A percentile compares a stretch with the other conserved stretches of the same genome.
phyloP scores from a whole-genome alignment of 2,888 invertebrate genomes.

The Metellina segmentata region DNA sequence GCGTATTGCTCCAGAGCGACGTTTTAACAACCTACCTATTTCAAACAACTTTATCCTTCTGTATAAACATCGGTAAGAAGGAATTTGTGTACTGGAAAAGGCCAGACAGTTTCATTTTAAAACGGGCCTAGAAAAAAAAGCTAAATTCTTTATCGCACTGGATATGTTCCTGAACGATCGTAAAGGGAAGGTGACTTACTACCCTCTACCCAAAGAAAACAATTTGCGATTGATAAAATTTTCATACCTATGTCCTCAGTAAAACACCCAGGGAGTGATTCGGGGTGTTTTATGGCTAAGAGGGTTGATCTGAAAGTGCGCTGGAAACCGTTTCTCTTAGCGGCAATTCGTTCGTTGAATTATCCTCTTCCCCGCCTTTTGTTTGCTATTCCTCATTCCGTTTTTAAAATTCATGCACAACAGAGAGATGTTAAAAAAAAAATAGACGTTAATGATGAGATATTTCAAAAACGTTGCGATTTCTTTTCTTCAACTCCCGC shows the following conservation, averaged over 20 bases:
- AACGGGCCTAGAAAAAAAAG: background rate
- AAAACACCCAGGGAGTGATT: constrained; percentile 43
- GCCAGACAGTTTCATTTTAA: background rate
- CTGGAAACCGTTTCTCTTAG: background rate
- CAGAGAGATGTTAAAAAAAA: background rate
- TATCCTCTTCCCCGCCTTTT: background rate
- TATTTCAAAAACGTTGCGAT: background rate
- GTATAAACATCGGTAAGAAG: too few species aligned
- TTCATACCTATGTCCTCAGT: constrained; percentile 53
- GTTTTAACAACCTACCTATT: too few species aligned
- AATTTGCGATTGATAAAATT: constrained; percentile 64
- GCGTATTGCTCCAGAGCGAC: too few species aligned
- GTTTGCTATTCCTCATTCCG: background rate
- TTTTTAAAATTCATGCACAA: background rate
- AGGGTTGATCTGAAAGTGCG: constrained; percentile 14
- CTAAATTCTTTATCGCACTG: constrained; percentile 22
- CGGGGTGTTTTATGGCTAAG: constrained; percentile 33
- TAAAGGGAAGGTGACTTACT: constrained; percentile 54
- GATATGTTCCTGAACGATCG: constrained; percentile 55
- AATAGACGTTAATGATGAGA: background rate
- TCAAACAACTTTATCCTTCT: too few species aligned
- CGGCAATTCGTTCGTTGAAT: background rate
- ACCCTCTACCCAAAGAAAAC: constrained; percentile 41
- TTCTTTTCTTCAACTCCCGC: background rate
- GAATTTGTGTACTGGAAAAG: background rate